Conservation (phyloP, 2,113 vertebrate species). For the Neogale vison region DNA sequence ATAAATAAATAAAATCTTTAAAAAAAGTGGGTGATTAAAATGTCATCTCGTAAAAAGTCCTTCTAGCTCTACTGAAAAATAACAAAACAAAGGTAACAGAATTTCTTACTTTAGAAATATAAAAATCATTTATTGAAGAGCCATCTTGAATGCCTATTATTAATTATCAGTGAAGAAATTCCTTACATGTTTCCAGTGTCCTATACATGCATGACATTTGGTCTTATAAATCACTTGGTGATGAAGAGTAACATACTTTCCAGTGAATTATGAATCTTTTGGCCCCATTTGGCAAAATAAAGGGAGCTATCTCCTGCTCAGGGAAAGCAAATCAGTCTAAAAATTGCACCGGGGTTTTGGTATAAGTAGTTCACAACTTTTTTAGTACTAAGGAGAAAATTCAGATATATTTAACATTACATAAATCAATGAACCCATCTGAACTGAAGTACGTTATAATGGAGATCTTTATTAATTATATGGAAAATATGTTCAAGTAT, state of each 20-base stretch:
- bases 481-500: neutral
- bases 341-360: slow-evolving; percentile 83
- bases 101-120: neutral
- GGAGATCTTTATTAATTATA: neutral
- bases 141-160: neutral
- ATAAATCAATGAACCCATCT: neutral
- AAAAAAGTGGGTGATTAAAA: neutral
- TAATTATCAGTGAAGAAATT: neutral
- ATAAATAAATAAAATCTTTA: no score
- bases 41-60: neutral
- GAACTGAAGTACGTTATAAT: neutral
- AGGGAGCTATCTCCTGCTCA: slow-evolving; percentile 89
- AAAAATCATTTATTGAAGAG: neutral
- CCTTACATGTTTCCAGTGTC: neutral
- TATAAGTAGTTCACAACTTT: slow-evolving; percentile 87
- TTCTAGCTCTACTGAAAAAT: neutral
- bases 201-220: neutral
- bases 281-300: slow-evolving; percentile 88
- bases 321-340: slow-evolving; percentile 90
- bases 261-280: slow-evolving; percentile 77
- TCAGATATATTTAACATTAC: neutral
- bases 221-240: neutral
- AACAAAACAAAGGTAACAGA: neutral
- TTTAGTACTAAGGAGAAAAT: slow-evolving; percentile 83
- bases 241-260: slow-evolving; percentile 85